Percentiles rank a stretch among this genome's conserved stretches.
Evolutionary conservation across 2,888 invertebrate species (phyloP).

Genomic region (Microctonus hyperodae): DNA sequence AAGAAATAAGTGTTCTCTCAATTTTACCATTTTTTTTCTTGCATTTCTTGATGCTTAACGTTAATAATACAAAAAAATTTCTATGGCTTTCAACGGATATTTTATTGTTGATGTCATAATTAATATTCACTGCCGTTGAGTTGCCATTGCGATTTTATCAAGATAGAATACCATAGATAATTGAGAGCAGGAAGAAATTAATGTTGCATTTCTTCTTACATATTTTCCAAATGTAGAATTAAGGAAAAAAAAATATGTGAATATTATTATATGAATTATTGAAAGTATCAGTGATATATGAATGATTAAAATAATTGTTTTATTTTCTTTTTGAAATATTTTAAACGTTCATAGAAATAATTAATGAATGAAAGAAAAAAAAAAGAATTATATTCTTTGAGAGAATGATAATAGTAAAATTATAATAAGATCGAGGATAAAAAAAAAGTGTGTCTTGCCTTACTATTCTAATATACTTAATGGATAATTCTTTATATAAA

Average conservation of each 20-base stretch:
- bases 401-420: not conserved
- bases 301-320: not conserved
- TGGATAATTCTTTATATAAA: constrained; percentile 18
- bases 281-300: not conserved
- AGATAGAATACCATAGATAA: not conserved
- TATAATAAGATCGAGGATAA: not conserved
- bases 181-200: not conserved
- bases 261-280: not conserved
- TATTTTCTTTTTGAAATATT: not conserved
- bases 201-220: not conserved
- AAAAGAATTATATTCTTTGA: not conserved
- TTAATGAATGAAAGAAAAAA: too few relatives aligned
- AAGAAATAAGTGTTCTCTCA: not conserved
- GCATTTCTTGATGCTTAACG: not conserved
- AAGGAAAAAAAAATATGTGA: not conserved
- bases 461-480: constrained; percentile 36
- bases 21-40: constrained; percentile 4
- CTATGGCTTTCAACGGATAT: not conserved
- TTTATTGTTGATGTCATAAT: not conserved
- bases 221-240: not conserved
- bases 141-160: not conserved
- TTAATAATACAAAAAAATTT: not conserved
- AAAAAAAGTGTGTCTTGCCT: constrained; percentile 37
- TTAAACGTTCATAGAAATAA: not conserved
- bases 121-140: not conserved